Conservation (phyloP, 2,797 vertebrate genomes). For the Enteromius mattozi region DNA sequence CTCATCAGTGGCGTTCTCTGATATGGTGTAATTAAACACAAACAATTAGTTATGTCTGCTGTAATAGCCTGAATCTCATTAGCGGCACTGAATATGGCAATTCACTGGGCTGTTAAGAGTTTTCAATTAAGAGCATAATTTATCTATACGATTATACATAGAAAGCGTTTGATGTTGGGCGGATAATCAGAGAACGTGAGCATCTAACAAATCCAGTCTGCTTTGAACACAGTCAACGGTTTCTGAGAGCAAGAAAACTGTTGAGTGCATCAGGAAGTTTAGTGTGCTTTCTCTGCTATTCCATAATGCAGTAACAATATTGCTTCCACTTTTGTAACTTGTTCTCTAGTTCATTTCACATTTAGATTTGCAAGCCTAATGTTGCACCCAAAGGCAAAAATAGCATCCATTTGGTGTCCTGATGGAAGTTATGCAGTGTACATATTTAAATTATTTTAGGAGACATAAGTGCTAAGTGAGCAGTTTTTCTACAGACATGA, state of each 20-base stretch:
- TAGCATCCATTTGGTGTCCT: constrained; percentile 52
- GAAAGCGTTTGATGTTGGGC: constrained; percentile 4
- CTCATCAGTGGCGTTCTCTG: constrained; percentile 1
- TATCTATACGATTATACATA: neutral
- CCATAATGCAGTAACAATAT: constrained; percentile 53
- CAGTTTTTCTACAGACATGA: constrained; percentile 16
- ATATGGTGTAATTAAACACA: constrained; percentile 38
- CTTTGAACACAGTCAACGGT: constrained; percentile 52
- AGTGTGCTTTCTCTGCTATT: constrained; percentile 35
- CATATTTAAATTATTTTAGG: constrained; percentile 20
- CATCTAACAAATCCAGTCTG: constrained; percentile 45
- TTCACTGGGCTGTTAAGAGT: neutral
- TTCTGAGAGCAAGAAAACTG: constrained; percentile 44
- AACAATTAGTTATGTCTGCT: constrained; percentile 32
- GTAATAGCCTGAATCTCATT: constrained; percentile 23
- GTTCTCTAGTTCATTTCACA: constrained; percentile 40
- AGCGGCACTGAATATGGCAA: neutral
- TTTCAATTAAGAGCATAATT: constrained; percentile 1
- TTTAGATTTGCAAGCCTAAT: constrained; percentile 35
- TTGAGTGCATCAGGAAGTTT: constrained; percentile 40
- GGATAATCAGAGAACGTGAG: constrained; percentile 26
- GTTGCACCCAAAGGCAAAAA: constrained; percentile 51
- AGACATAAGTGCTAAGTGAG: constrained; percentile 24
- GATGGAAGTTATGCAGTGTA: constrained; percentile 34
- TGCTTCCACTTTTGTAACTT: constrained; percentile 57